Evolutionary conservation across 2,888 invertebrate species (phyloP).

Genomic region (Drosophila seclusa): DNA sequence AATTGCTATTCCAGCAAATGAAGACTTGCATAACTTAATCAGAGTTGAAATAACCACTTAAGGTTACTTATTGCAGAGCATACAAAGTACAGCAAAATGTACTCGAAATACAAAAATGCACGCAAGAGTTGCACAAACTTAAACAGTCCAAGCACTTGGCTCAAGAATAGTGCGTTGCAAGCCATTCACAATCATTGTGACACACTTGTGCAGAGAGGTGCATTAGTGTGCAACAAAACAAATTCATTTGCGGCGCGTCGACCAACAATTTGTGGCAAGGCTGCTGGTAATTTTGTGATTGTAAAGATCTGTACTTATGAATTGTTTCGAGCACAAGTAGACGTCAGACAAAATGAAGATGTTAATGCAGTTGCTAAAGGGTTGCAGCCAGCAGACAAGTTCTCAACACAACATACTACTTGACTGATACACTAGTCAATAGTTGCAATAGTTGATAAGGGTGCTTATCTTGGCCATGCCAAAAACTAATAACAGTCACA

Average conservation of each 20-base stretch:
- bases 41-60: background rate
- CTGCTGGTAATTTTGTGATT: constrained; percentile 36
- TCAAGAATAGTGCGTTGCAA: constrained; percentile 12
- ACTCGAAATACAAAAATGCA: constrained; percentile 17
- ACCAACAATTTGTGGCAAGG: constrained; percentile 48
- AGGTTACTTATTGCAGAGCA: background rate
- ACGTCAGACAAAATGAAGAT: background rate
- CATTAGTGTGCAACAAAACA: constrained; percentile 38
- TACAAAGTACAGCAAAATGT: background rate
- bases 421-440: constrained; percentile 29
- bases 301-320: constrained; percentile 42
- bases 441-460: constrained; percentile 5
- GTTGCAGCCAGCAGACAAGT: background rate
- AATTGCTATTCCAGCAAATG: background rate
- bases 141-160: constrained; percentile 43
- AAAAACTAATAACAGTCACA: constrained; percentile 6
- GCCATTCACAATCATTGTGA: background rate
- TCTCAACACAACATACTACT: background rate
- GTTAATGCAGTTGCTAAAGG: background rate
- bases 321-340: constrained; percentile 13
- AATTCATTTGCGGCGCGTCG: constrained; percentile 56
- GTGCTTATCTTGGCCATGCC: constrained; percentile 22
- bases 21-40: background rate
- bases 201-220: constrained; percentile 22
- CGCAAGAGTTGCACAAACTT: constrained; percentile 43